A percentile compares a stretch with the other conserved stretches of the same genome.
phyloP scores from a whole-genome alignment of 92 coral and sea anemone genomes.

The Hydrozoanthus gracilis region DNA sequence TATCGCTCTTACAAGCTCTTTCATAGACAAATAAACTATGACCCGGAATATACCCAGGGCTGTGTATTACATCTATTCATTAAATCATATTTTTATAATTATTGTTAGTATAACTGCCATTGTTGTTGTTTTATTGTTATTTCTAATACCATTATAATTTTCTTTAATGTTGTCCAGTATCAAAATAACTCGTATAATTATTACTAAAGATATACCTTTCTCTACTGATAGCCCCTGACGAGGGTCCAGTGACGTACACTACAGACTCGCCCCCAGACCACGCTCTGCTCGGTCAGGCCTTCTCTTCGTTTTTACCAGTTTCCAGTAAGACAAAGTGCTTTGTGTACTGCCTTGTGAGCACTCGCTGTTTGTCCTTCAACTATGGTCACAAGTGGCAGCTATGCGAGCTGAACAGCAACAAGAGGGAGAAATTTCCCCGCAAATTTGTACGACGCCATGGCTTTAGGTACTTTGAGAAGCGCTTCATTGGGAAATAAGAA shows the following conservation, averaged over 20 bases:
- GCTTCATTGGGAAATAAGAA: neutral
- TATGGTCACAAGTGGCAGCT: conserved; percentile 10
- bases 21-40: too few relatives aligned
- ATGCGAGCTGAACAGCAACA: conserved; percentile 18
- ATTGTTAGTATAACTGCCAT: too few relatives aligned
- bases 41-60: too few relatives aligned
- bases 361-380: conserved; percentile 14
- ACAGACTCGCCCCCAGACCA: conserved; percentile 27
- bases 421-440: neutral
- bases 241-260: conserved; percentile 11
- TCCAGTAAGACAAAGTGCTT: conserved; percentile 32
- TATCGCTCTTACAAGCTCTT: too few relatives aligned
- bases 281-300: neutral
- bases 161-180: neutral
- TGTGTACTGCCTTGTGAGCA: conserved; percentile 20
- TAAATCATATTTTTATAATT: too few relatives aligned
- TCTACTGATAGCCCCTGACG: neutral
- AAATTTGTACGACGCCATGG: conserved; percentile 17
- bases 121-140: too few relatives aligned
- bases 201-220: neutral
- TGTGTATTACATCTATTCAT: too few relatives aligned
- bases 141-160: too few relatives aligned
- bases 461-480: conserved; percentile 21
- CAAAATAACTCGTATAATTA: neutral
- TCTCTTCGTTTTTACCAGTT: neutral